Conservation (phyloP, 2,113 vertebrate genomes). For the Cyprinodon tularosa region DNA sequence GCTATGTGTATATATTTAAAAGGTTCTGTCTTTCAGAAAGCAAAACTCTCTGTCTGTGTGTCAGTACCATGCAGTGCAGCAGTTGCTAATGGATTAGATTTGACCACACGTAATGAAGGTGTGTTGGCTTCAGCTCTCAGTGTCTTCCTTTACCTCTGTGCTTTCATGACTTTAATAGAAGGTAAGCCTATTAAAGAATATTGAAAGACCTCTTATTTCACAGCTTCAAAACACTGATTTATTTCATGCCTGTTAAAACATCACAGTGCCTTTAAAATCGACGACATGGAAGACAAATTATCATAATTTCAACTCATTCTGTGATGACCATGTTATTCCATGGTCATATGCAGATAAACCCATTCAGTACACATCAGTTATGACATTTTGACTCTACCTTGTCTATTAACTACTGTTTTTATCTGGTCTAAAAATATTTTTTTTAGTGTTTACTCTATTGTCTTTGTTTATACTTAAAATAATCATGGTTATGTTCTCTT, state of each 20-base stretch:
- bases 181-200: background rate
- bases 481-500: background rate
- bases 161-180: conserved; percentile 12
- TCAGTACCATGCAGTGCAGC: conserved; percentile 53
- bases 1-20: conserved; percentile 31
- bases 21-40: conserved; percentile 31
- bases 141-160: background rate
- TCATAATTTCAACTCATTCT: background rate
- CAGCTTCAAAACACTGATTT: conserved; percentile 1
- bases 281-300: background rate
- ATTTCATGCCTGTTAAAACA: background rate
- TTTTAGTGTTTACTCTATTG: background rate
- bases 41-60: conserved; percentile 30
- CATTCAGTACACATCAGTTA: background rate
- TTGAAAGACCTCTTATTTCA: background rate
- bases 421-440: background rate
- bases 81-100: conserved; percentile 15
- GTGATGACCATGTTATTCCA: no score
- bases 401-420: background rate
- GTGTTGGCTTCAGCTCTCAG: background rate
- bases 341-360: no score
- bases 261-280: background rate
- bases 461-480: background rate
- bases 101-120: conserved; percentile 17
- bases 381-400: background rate